Evolutionary conservation across 2,113 vertebrate species (phyloP).

Genomic region (Pampusana beccarii): DNA sequence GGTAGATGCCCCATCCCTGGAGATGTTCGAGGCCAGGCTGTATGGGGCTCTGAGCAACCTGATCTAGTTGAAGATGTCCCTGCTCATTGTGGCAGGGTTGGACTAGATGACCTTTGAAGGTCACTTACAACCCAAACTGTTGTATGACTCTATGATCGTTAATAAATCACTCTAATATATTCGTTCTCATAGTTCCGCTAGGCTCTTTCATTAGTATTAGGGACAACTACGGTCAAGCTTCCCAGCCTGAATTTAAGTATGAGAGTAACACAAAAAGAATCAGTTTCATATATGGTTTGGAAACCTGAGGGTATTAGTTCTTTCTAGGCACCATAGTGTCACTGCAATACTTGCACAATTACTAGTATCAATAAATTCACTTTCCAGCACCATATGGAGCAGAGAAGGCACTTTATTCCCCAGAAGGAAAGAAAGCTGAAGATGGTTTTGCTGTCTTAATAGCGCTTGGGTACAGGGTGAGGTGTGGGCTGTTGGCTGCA

Average conservation of each 20-base stretch:
- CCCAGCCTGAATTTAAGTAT: background rate
- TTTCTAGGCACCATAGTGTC: background rate
- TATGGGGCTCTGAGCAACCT: too few relatives aligned
- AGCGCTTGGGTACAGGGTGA: rapidly evolving
- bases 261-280: background rate
- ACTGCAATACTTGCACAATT: background rate
- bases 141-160: background rate
- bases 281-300: rapidly evolving
- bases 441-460: background rate
- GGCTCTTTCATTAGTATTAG: background rate
- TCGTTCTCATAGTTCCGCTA: background rate
- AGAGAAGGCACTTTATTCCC: background rate
- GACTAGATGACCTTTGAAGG: too few relatives aligned
- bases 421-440: background rate
- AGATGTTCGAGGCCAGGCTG: too few relatives aligned
- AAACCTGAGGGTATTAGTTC: background rate
- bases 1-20: too few relatives aligned
- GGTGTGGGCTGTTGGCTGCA: background rate
- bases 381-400: background rate
- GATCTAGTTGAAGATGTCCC: too few relatives aligned
- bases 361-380: background rate
- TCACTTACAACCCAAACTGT: too few relatives aligned
- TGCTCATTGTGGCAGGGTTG: too few relatives aligned
- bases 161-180: background rate
- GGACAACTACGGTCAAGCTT: background rate